A percentile compares a stretch with the other conserved stretches of the same genome.
phyloP scores from a whole-genome alignment of 2,888 invertebrate genomes.

The Pristionchus japonicus region DNA sequence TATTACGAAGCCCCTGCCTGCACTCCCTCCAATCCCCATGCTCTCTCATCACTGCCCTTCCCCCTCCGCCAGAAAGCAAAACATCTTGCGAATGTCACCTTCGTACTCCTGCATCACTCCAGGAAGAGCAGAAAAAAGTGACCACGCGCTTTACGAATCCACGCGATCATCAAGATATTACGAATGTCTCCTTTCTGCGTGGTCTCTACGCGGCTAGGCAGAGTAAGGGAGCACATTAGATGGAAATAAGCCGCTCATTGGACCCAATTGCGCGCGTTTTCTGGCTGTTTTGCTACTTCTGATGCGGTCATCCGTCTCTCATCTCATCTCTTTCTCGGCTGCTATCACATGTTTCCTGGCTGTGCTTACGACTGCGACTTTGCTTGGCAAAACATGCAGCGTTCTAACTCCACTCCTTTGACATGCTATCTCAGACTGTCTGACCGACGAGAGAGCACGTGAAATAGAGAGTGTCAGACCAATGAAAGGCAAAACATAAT shows the following conservation, averaged over 20 bases:
- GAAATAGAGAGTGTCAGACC: no score
- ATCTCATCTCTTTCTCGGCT: background rate
- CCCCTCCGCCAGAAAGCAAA: background rate
- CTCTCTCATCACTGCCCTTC: background rate
- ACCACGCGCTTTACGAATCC: background rate
- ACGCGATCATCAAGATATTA: background rate
- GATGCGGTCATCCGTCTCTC: background rate
- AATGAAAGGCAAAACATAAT: background rate
- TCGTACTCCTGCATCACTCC: background rate
- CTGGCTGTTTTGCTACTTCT: background rate
- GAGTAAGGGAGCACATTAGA: background rate
- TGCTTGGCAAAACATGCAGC: no score
- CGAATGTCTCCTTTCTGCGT: background rate
- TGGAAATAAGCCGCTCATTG: no score
- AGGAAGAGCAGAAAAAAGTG: background rate
- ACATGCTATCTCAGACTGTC: no score
- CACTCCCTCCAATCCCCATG: background rate
- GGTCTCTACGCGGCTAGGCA: background rate
- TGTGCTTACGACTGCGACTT: background rate
- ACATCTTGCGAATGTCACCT: conserved; percentile 13
- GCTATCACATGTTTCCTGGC: background rate
- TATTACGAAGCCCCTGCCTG: background rate
- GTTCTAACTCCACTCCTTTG: no score
- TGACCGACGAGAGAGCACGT: no score
- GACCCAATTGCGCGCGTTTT: background rate